Evolutionary conservation across 2,888 invertebrate species (phyloP).

Genomic region (Carabus problematicus): DNA sequence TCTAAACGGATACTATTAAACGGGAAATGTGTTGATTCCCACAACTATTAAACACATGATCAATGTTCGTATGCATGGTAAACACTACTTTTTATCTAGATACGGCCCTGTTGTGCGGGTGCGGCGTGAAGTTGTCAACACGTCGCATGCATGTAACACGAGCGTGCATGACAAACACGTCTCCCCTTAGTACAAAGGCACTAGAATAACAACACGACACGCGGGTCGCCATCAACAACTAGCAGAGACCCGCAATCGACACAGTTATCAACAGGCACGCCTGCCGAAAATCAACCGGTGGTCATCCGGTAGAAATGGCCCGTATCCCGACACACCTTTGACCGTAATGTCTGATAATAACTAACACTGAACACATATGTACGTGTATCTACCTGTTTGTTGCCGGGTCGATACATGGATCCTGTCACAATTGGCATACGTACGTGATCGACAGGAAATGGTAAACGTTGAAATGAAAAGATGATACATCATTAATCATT

Average conservation of each 20-base stretch:
- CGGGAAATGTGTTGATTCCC: no score
- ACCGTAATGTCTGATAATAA: background rate
- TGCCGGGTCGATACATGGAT: constrained; percentile 4
- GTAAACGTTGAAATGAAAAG: constrained; percentile 9
- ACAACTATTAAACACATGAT: no score
- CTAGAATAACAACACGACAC: no score
- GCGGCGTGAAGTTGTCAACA: constrained; percentile 12
- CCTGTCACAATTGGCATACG: no score
- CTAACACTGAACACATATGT: background rate
- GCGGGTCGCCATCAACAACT: no score
- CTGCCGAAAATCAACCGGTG: constrained; percentile 1
- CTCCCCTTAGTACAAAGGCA: no score
- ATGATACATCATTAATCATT: constrained; percentile 16
- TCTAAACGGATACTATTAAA: no score
- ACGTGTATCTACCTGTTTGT: background rate
- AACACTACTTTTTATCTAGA: background rate
- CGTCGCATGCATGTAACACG: constrained; percentile 13
- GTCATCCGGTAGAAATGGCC: no score
- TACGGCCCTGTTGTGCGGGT: constrained; percentile 3
- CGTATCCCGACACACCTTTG: background rate
- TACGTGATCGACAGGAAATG: constrained; percentile 1
- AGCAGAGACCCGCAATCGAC: no score
- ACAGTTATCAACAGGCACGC: constrained; percentile 1
- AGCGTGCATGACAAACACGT: constrained; percentile 11
- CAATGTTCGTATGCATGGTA: no score